These are phyloP conservation scores for Oxyruncus cristatus DNA, from an alignment of 2,113 vertebrate genomes.

Conservation along the genomic window DNA sequence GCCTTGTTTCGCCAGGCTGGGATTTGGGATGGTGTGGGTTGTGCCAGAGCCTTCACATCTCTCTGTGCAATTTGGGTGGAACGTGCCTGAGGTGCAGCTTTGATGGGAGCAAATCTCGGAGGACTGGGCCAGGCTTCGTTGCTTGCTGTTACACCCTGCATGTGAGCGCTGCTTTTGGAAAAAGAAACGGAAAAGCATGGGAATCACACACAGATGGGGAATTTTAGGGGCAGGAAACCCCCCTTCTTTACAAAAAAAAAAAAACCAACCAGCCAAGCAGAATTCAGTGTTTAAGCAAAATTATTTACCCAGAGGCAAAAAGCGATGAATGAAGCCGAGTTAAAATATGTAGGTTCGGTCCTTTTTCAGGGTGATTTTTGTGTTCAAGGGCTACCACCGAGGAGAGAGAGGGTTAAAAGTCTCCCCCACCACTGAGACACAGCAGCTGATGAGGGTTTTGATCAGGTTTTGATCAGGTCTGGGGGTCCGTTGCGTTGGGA, in stretches of 20 bases:
- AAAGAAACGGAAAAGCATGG: not conserved
- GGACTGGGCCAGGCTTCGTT: not conserved
- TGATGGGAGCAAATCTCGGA: not conserved
- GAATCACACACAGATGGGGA: not conserved
- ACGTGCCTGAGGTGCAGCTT: not conserved
- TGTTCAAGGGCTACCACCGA: not conserved
- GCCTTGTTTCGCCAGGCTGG: not conserved
- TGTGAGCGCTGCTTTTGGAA: not conserved
- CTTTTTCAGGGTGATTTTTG: not conserved
- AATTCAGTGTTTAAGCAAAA: not conserved
- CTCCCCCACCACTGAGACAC: no score
- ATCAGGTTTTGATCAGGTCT: no score
- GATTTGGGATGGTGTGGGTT: not conserved
- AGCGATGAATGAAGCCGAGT: not conserved
- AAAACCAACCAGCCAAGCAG: not conserved
- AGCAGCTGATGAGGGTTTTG: no score
- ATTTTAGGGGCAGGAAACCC: not conserved
- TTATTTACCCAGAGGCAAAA: not conserved
- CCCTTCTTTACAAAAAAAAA: not conserved
- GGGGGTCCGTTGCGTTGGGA: not conserved
- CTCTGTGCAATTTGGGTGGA: not conserved
- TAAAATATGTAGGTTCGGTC: not conserved
- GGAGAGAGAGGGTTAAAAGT: not conserved
- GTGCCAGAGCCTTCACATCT: not conserved
- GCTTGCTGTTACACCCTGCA: not conserved